These are phyloP conservation scores for Autographa gamma DNA, from an alignment of 2,888 invertebrate genomes.

Conservation along the genomic window DNA sequence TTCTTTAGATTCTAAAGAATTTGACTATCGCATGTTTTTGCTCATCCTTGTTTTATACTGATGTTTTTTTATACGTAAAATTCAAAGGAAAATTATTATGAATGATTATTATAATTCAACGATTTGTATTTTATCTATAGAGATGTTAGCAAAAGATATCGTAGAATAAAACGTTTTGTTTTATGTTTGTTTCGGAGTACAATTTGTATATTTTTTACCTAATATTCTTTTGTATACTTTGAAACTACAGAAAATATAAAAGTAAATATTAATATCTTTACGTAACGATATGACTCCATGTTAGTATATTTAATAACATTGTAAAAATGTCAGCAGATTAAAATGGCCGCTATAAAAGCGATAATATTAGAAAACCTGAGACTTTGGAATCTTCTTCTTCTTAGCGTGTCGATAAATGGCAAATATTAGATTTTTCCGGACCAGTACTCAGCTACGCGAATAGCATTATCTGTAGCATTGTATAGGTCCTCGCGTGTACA, in stretches of 20 bases:
- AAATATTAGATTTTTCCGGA: too few species aligned
- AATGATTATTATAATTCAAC: too few species aligned
- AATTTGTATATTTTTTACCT: background rate
- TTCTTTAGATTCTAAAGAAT: slow-evolving; percentile 40
- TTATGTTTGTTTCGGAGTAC: too few species aligned
- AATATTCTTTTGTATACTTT: background rate
- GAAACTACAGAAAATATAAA: background rate
- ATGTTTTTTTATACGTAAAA: background rate
- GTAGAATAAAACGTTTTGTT: too few species aligned
- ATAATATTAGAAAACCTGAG: slow-evolving; percentile 22
- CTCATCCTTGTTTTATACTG: background rate
- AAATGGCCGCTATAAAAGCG: slow-evolving; percentile 32
- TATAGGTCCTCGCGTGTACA: too few species aligned
- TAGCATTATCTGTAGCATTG: too few species aligned
- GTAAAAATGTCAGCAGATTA: slow-evolving; percentile 50
- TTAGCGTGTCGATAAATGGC: too few species aligned
- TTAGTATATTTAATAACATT: slow-evolving; percentile 25
- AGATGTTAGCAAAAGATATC: too few species aligned
- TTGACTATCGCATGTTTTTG: slow-evolving; percentile 24
- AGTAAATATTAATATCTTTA: background rate
- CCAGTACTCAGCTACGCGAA: too few species aligned
- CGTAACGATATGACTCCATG: background rate
- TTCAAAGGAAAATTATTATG: background rate
- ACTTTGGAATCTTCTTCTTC: too few species aligned
- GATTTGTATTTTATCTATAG: too few species aligned